Evolutionary conservation across 2,888 invertebrate species (phyloP).

Genomic region (Agriotes lineatus): DNA sequence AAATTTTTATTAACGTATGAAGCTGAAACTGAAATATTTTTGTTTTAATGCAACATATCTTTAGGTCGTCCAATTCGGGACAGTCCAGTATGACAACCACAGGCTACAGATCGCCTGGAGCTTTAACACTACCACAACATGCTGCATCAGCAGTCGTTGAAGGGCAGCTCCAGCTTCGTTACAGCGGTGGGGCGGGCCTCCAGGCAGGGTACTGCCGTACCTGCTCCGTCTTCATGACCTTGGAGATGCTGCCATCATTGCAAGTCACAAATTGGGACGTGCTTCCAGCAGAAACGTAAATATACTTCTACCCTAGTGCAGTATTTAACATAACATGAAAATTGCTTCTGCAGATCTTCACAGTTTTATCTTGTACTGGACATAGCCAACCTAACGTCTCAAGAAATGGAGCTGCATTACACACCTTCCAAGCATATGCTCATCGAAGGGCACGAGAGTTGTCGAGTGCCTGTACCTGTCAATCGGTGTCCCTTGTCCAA

Average conservation of each 20-base stretch:
- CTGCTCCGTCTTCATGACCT: constrained; percentile 83
- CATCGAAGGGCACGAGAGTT: constrained; percentile 91
- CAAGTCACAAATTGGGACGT: constrained; percentile 96
- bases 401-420: constrained; percentile 94
- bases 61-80: constrained; percentile 64
- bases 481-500: constrained; percentile 87
- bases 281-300: constrained; percentile 91
- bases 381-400: constrained; percentile 87
- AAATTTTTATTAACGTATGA: too few species aligned
- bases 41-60: too few species aligned
- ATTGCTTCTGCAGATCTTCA: constrained; percentile 74
- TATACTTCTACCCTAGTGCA: too few species aligned
- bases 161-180: constrained; percentile 84
- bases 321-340: too few species aligned
- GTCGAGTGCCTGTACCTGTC: constrained; percentile 91
- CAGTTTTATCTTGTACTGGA: constrained; percentile 95
- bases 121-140: constrained; percentile 55
- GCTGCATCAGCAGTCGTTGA: constrained; percentile 68
- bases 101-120: constrained; percentile 56
- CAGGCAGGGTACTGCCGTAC: constrained; percentile 86
- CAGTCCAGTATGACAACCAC: constrained; percentile 63
- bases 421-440: constrained; percentile 85
- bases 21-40: too few species aligned
- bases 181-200: constrained; percentile 88
- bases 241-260: constrained; percentile 90